A percentile compares a stretch with the other conserved stretches of the same genome.
phyloP scores from a whole-genome alignment of 2,888 invertebrate species.

The Tipula helvola region DNA sequence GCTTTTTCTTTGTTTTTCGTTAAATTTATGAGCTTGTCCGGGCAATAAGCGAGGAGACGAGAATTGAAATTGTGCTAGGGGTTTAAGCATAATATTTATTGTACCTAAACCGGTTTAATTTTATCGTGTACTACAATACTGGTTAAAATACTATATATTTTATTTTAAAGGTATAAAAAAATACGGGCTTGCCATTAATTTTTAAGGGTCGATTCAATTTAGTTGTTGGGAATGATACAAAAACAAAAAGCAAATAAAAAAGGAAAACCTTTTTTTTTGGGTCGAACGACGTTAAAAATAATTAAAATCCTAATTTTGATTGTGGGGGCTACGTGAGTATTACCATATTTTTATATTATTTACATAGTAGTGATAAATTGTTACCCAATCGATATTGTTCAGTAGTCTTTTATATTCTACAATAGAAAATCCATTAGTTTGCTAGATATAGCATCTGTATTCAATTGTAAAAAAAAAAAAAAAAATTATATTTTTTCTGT shows the following conservation, averaged over 20 bases:
- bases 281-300: neutral
- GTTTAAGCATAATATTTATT: neutral
- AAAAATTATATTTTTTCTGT: neutral
- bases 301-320: neutral
- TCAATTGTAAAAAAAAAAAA: neutral
- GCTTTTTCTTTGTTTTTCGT: neutral
- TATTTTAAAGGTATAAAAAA: neutral
- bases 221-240: neutral
- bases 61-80: neutral
- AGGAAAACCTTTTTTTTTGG: neutral
- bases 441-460: neutral
- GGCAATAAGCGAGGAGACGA: neutral
- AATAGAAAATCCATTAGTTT: neutral
- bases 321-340: neutral
- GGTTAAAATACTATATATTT: neutral
- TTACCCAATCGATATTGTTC: neutral
- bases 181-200: neutral
- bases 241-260: neutral
- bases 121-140: neutral
- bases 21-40: neutral
- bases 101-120: neutral
- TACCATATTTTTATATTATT: neutral
- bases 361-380: neutral
- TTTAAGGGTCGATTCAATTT: neutral
- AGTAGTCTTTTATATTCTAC: neutral